These are phyloP conservation scores for Sebastes wilsoni DNA, from an alignment of 2,797 vertebrate genomes.

Conservation along the genomic window DNA sequence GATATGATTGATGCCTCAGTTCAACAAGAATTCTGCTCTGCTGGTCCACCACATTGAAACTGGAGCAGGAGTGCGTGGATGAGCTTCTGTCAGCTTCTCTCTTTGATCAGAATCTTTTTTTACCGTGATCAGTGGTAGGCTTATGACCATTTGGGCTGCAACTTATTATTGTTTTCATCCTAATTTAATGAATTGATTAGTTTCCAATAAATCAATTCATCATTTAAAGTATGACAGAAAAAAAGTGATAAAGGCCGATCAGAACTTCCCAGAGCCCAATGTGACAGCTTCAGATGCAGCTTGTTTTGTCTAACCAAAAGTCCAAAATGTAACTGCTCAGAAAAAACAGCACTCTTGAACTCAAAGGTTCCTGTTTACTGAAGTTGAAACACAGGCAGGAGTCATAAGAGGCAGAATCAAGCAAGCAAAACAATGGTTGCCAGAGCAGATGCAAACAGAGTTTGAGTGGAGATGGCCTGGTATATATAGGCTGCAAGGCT, in stretches of 20 bases:
- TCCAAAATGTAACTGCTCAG: neutral
- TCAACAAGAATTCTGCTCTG: neutral
- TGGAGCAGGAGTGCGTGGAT: neutral
- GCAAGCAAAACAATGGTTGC: neutral
- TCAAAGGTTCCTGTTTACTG: neutral
- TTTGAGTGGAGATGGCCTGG: neutral
- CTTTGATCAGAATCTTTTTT: neutral
- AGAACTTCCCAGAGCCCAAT: neutral
- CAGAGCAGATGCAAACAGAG: neutral
- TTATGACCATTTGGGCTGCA: neutral
- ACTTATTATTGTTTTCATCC: neutral
- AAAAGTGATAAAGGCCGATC: neutral
- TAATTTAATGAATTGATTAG: neutral
- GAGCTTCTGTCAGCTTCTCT: neutral
- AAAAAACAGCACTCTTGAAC: neutral
- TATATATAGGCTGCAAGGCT: neutral
- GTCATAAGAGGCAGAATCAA: neutral
- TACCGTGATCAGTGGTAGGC: neutral
- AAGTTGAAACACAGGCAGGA: neutral
- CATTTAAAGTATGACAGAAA: neutral
- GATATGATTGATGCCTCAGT: neutral
- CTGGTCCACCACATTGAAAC: neutral
- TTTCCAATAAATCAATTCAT: neutral
- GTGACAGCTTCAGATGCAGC: neutral
- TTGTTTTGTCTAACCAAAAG: neutral